Evolutionary conservation across 2,797 vertebrate genomes (phyloP), one percentile per base, ranked within the genome.

Genomic region (Propithecus perrieri): DNA sequence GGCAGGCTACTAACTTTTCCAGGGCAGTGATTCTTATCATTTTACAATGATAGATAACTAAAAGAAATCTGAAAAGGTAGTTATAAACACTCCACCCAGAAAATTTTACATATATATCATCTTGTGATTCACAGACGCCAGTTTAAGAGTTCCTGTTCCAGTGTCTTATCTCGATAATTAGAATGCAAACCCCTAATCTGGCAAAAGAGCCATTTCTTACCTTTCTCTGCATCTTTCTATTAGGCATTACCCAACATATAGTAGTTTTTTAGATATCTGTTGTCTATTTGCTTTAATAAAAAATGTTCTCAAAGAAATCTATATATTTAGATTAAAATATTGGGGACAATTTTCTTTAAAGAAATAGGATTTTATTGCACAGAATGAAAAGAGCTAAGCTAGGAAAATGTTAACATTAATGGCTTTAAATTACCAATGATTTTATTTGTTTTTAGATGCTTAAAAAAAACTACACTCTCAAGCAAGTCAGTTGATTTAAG

Each of bases 341-440:
- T 86, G 28, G 24, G 10, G 33, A 24, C 41, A 81, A 46, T 48
- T 17, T 85, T 95, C 28, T 80, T 55, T 87, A 72, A 57, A 78
- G 61, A 92, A 94, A 92, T 2, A 50, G 20, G 26, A 53, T 57
- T 78, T 80, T 71, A 74, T 59, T 63, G 61, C 15, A 55, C 5
- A 84, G 4, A 85, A 59, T 63, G 18, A 89, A 91, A 93, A 95
- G 87, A 88, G 33, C 22, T 63, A 96, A 94, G 24, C n/a, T 69
- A 84, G 57, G 43, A 89, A 65, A 59, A 59, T 78, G 18, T 50
- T 96, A 84, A 94, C 80, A 79, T 63, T 78, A 91, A 72, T 63
- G 59, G 26, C 20, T 79, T 90, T 81, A 57, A 89, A 75, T 46
- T 65, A 69, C 74, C 35, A 91, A 63, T 89, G 72, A 72, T 72